phyloP scores from a whole-genome alignment of 92 coral and sea anemone species.

The Actinernus sp. region DNA sequence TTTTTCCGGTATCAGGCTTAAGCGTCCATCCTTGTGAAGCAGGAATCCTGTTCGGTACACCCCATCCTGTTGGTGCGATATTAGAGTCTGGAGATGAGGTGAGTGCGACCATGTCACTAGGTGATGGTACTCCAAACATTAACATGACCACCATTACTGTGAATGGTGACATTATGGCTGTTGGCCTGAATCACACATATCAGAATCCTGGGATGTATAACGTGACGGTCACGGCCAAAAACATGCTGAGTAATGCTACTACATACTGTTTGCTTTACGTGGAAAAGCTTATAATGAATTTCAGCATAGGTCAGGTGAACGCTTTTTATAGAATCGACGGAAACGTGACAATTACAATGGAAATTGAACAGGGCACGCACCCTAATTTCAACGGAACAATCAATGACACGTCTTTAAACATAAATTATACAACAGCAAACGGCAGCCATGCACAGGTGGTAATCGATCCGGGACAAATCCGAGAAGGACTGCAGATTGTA shows the following conservation, averaged over 20 bases:
- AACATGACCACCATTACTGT: conserved; percentile 13
- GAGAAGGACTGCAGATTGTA: not conserved
- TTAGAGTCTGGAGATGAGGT: conserved; percentile 16
- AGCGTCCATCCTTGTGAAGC: not conserved
- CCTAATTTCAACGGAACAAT: too few relatives aligned
- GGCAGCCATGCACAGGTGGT: too few relatives aligned
- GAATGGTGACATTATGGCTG: not conserved
- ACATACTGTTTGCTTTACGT: not conserved
- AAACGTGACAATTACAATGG: conserved; percentile 16
- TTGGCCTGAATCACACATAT: conserved; percentile 9
- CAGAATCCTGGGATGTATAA: conserved; percentile 14
- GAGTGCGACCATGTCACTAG: conserved; percentile 18
- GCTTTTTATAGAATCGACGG: not conserved
- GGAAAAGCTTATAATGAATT: conserved; percentile 31
- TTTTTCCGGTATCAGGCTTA: not conserved
- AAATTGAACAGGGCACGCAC: conserved; percentile 36
- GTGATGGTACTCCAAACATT: conserved; percentile 19
- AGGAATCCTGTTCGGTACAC: not conserved
- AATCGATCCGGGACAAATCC: not conserved
- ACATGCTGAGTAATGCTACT: conserved; percentile 23
- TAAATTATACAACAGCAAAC: too few relatives aligned
- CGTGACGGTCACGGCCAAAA: conserved; percentile 27
- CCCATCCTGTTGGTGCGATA: not conserved
- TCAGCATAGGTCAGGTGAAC: conserved; percentile 6
- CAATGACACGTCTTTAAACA: too few relatives aligned